Evolutionary conservation across 2,888 invertebrate species (phyloP).

Genomic region (Trisateles emortualis): DNA sequence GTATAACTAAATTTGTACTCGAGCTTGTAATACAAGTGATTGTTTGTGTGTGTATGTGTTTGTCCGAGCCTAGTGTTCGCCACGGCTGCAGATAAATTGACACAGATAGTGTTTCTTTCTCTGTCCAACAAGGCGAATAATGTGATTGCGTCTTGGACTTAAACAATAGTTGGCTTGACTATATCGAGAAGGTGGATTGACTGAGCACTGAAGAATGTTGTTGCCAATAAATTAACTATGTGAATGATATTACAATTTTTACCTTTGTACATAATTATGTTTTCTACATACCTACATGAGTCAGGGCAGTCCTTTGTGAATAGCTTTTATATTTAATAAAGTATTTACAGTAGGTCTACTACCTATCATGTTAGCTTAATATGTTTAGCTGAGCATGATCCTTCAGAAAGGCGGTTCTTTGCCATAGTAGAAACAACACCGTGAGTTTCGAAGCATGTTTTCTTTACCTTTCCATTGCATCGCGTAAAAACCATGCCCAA

Average conservation of each 20-base stretch:
- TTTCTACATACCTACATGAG: not conserved
- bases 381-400: too few species aligned
- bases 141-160: conserved; percentile 33
- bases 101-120: conserved; percentile 72
- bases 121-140: conserved; percentile 68
- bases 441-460: too few species aligned
- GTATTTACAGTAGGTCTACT: not conserved
- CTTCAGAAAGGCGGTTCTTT: too few species aligned
- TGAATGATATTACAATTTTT: not conserved
- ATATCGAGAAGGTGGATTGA: conserved; percentile 1
- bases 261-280: not conserved
- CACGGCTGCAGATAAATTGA: conserved; percentile 75
- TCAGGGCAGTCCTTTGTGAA: not conserved
- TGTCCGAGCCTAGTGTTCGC: conserved; percentile 45
- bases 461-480: too few species aligned
- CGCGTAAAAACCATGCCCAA: too few species aligned
- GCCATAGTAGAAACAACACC: too few species aligned
- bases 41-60: conserved; percentile 57
- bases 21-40: conserved; percentile 76
- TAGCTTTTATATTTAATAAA: not conserved
- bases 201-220: not conserved
- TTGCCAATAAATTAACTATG: not conserved
- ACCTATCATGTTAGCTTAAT: too few species aligned
- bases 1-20: conserved; percentile 85
- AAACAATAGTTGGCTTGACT: conserved; percentile 24